A percentile compares a stretch with the other conserved stretches of the same genome.
Conservation (phyloP, 2,113 vertebrate genomes). For the Sigmodon hispidus region DNA sequence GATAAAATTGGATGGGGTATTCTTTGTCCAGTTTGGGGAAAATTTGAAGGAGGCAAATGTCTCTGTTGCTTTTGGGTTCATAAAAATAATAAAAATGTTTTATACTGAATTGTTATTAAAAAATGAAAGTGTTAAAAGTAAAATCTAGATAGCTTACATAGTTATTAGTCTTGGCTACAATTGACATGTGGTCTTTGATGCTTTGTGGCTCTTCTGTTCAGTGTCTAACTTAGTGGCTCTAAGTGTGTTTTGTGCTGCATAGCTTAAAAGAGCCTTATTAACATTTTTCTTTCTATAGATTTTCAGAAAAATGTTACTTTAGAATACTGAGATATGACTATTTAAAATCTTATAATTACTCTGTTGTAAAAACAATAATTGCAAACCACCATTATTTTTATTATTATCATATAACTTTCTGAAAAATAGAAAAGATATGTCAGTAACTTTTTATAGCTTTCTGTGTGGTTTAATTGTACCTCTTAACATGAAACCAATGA, state of each 20-base stretch:
- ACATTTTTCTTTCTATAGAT: constrained; percentile 36
- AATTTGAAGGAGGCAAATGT: background rate
- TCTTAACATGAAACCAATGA: background rate
- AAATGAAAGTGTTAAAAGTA: constrained; percentile 52
- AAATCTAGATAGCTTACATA: constrained; percentile 23
- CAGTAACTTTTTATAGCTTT: background rate
- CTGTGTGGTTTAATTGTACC: background rate
- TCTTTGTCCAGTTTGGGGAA: constrained; percentile 40
- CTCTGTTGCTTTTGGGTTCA: constrained; percentile 10
- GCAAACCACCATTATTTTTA: background rate
- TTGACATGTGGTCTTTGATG: background rate
- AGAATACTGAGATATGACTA: background rate
- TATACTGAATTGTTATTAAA: constrained; percentile 40
- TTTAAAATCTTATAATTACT: constrained; percentile 48
- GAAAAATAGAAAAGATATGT: constrained; percentile 30
- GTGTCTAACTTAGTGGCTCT: background rate
- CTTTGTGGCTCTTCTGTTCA: constrained; percentile 16
- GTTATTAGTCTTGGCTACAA: background rate
- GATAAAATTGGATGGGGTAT: background rate
- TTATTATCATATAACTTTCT: background rate
- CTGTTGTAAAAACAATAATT: constrained; percentile 42
- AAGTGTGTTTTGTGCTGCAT: constrained; percentile 3
- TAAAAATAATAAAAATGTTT: constrained; percentile 39
- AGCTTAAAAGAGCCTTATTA: constrained; percentile 24
- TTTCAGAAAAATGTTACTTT: constrained; percentile 35